These are phyloP conservation scores for Idaea aversata DNA, from an alignment of 2,888 invertebrate species.

Conservation along the genomic window DNA sequence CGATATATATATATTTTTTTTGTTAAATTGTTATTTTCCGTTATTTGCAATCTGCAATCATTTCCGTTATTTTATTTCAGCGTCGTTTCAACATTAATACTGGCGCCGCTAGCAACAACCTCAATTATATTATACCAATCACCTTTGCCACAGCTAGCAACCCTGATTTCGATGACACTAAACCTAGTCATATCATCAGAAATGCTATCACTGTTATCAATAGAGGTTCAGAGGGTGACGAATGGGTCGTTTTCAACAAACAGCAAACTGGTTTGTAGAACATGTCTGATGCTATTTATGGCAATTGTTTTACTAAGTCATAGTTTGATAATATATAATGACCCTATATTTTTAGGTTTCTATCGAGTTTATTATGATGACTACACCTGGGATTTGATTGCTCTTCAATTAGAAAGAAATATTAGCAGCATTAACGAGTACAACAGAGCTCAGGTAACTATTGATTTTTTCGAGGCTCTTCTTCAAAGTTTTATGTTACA, in stretches of 20 bases:
- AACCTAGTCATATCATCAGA: slow-evolving; percentile 61
- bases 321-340: neutral
- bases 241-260: slow-evolving; percentile 82
- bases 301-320: neutral
- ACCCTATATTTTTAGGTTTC: slow-evolving; percentile 68
- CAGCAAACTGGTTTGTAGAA: slow-evolving; percentile 77
- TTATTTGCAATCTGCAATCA: neutral
- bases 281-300: neutral
- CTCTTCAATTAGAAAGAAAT: slow-evolving; percentile 56
- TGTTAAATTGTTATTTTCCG: no score
- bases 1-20: no score
- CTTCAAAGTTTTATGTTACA: no score
- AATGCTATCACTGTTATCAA: slow-evolving; percentile 49
- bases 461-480: no score
- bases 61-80: slow-evolving; percentile 37
- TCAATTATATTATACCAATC: slow-evolving; percentile 67
- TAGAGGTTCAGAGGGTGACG: slow-evolving; percentile 51
- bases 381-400: slow-evolving; percentile 77
- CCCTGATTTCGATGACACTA: slow-evolving; percentile 60
- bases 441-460: slow-evolving; percentile 85
- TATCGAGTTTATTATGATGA: slow-evolving; percentile 85
- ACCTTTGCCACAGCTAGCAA: slow-evolving; percentile 65
- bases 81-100: slow-evolving; percentile 75
- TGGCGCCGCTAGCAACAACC: slow-evolving; percentile 46
- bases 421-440: slow-evolving; percentile 78